These are phyloP conservation scores for Graptemys geographica DNA, from an alignment of 2,797 vertebrate species.

Conservation along the genomic window DNA sequence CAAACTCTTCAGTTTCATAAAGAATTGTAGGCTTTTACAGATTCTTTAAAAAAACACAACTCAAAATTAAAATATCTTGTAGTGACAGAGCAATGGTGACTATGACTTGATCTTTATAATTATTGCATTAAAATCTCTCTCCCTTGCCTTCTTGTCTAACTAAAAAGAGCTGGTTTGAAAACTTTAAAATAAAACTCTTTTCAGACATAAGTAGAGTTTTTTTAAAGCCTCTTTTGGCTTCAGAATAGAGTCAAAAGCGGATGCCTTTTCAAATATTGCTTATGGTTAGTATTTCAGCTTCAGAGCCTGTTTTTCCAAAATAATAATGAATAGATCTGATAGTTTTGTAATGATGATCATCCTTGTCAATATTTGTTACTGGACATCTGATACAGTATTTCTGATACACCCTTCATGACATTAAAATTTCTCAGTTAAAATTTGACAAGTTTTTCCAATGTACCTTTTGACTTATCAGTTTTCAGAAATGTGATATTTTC, in stretches of 20 bases:
- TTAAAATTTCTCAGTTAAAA: not conserved
- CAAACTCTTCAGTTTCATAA: conserved; percentile 3
- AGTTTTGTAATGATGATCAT: not conserved
- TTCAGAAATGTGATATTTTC: not conserved
- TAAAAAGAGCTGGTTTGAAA: not conserved
- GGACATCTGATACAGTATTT: not conserved
- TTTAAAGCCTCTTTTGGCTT: not conserved
- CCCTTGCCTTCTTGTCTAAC: not conserved
- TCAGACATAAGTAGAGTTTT: not conserved
- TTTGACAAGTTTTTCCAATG: not conserved
- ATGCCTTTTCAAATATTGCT: not conserved
- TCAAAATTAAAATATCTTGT: not conserved
- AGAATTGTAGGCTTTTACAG: not conserved
- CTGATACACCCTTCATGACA: not conserved
- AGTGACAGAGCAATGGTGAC: not conserved
- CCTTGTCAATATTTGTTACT: not conserved
- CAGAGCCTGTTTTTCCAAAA: not conserved
- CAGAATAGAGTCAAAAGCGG: not conserved
- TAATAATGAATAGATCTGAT: not conserved
- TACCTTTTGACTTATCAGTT: not conserved
- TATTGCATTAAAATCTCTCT: not conserved
- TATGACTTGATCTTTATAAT: not conserved
- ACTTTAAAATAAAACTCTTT: not conserved
- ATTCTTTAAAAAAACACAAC: not conserved
- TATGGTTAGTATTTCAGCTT: not conserved